A percentile compares a stretch with the other conserved stretches of the same genome.
Conservation (phyloP, 1,140 invertebrate genomes). For the Arctopsyche grandis region DNA sequence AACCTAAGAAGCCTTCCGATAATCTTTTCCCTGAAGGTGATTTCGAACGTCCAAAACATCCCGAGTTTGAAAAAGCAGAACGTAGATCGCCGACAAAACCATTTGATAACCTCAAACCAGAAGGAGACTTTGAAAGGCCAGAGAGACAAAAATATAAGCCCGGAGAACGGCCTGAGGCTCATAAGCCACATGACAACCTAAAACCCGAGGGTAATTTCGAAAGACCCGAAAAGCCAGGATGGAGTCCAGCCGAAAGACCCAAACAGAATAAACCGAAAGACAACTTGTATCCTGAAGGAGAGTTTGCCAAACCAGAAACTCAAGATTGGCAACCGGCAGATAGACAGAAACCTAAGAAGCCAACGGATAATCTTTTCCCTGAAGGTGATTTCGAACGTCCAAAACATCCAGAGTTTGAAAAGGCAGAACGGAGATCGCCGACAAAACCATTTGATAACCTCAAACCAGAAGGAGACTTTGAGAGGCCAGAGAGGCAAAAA, state of each 20-base stretch:
- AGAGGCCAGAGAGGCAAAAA: conserved; percentile 63
- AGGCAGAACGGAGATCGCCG: conserved; percentile 59
- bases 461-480: conserved; percentile 66
- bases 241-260: conserved; percentile 62
- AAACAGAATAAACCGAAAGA: conserved; percentile 65
- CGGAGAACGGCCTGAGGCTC: conserved; percentile 64
- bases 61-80: conserved; percentile 60
- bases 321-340: conserved; percentile 62
- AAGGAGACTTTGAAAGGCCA: conserved; percentile 68
- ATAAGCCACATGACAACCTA: conserved; percentile 69
- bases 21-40: conserved; percentile 71
- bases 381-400: conserved; percentile 66
- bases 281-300: conserved; percentile 66
- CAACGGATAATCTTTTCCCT: conserved; percentile 66
- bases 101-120: conserved; percentile 67
- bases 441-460: conserved; percentile 70
- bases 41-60: conserved; percentile 65
- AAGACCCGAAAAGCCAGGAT: conserved; percentile 58
- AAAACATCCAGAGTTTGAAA: conserved; percentile 65
- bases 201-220: conserved; percentile 75
- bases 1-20: conserved; percentile 69
- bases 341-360: conserved; percentile 64
- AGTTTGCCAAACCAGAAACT: conserved; percentile 57
- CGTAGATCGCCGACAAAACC: conserved; percentile 59
- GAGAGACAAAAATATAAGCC: conserved; percentile 66